phyloP scores from a whole-genome alignment of 2,888 invertebrate species.

The Drosophila pullipes region DNA sequence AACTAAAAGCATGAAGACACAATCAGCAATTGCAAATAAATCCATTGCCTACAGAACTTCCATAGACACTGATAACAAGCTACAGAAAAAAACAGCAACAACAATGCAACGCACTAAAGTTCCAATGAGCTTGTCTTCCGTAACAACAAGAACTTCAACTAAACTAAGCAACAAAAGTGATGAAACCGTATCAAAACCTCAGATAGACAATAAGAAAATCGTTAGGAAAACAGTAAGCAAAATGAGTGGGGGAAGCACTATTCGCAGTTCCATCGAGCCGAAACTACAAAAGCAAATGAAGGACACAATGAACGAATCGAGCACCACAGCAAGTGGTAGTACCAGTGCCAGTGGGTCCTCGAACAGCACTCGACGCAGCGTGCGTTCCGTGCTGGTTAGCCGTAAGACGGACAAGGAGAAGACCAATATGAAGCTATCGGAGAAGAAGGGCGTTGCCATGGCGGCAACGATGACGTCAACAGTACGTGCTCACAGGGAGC shows the following conservation, averaged over 20 bases:
- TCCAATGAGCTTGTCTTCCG: slow-evolving; percentile 73
- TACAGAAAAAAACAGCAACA: slow-evolving; percentile 56
- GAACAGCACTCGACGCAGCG: slow-evolving; percentile 72
- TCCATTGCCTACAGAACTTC: slow-evolving; percentile 77
- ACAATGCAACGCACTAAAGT: slow-evolving; percentile 70
- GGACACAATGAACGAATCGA: slow-evolving; percentile 76
- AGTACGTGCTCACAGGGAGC: slow-evolving; percentile 73
- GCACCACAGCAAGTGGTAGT: slow-evolving; percentile 69
- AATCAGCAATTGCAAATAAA: slow-evolving; percentile 73
- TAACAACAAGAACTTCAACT: slow-evolving; percentile 58
- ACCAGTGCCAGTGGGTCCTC: slow-evolving; percentile 80
- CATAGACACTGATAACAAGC: slow-evolving; percentile 74
- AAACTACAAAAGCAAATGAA: slow-evolving; percentile 81
- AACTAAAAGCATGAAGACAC: slow-evolving; percentile 76
- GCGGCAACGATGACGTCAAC: slow-evolving; percentile 64
- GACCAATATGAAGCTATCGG: slow-evolving; percentile 69
- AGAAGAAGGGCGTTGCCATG: slow-evolving; percentile 53
- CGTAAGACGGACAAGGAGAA: slow-evolving; percentile 80
- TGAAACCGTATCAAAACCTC: slow-evolving; percentile 68
- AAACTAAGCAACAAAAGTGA: slow-evolving; percentile 67
- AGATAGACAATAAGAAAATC: slow-evolving; percentile 70
- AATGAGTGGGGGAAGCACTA: slow-evolving; percentile 41
- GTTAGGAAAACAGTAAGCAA: slow-evolving; percentile 50
- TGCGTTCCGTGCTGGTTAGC: slow-evolving; percentile 64
- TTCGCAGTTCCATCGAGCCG: slow-evolving; percentile 54